Evolutionary conservation across 2,888 invertebrate species (phyloP).

Genomic region (Zhuqinia jingwanae): DNA sequence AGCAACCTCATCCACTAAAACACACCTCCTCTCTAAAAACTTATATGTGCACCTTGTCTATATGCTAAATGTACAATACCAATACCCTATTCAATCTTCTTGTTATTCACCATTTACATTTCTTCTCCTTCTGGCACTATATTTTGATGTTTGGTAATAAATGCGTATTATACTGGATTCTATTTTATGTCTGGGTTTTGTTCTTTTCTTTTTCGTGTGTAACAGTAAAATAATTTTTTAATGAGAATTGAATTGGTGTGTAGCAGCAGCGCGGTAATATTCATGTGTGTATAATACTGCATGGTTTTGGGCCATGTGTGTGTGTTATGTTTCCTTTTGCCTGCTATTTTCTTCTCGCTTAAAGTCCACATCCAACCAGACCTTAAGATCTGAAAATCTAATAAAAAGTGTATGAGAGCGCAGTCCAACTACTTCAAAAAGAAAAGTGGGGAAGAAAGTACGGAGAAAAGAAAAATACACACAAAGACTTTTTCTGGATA

Average conservation of each 20-base stretch:
- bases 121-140: not conserved
- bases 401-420: slow-evolving; percentile 29
- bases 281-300: slow-evolving; percentile 35
- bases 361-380: not conserved
- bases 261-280: slow-evolving; percentile 41
- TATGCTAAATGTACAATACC: no score
- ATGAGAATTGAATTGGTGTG: slow-evolving; percentile 65
- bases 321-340: not conserved
- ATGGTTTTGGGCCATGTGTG: slow-evolving; percentile 49
- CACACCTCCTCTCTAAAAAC: no score
- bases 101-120: not conserved
- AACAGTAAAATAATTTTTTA: slow-evolving; percentile 65
- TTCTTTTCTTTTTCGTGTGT: not conserved
- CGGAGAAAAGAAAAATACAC: not conserved
- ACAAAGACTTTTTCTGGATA: not conserved
- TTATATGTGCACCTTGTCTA: no score
- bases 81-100: no score
- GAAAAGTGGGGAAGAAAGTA: not conserved
- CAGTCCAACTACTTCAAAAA: not conserved
- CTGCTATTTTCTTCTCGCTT: not conserved
- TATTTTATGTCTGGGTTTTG: no score
- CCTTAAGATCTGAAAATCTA: not conserved
- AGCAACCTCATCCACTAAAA: no score
- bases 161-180: no score
- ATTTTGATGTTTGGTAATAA: not conserved